These are phyloP conservation scores for Pseudopodoces humilis DNA, from an alignment of 2,113 vertebrate species.

Conservation along the genomic window DNA sequence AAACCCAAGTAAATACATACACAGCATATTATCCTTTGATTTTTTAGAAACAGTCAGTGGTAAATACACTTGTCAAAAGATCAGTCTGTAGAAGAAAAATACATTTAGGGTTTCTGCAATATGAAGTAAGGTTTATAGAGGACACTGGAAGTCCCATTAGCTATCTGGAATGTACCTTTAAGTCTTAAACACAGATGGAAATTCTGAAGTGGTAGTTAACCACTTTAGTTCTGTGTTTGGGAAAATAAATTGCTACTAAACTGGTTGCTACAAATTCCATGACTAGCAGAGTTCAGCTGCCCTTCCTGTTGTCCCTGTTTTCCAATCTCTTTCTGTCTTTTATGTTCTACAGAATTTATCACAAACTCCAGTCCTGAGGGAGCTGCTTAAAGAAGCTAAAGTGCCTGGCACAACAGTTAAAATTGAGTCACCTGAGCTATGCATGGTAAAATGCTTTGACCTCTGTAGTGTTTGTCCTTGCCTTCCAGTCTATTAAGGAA, in stretches of 20 bases:
- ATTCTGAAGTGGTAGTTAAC: neutral
- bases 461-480: neutral
- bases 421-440: constrained; percentile 77
- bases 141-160: neutral
- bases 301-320: neutral
- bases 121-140: neutral
- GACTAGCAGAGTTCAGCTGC: neutral
- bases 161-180: neutral
- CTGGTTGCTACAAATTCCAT: neutral
- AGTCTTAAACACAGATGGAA: neutral
- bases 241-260: neutral
- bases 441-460: constrained; percentile 53
- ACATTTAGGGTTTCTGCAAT: neutral
- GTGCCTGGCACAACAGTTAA: constrained; percentile 77
- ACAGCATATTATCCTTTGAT: neutral
- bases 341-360: constrained; percentile 85
- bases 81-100: neutral
- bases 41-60: neutral
- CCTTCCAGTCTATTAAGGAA: neutral
- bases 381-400: constrained; percentile 83
- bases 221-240: neutral
- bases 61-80: neutral
- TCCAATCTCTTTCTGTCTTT: neutral
- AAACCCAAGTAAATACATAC: neutral
- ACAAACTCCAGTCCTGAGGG: constrained; percentile 87